phyloP scores from a whole-genome alignment of 2,888 invertebrate genomes.

The Dolomedes plantarius region DNA sequence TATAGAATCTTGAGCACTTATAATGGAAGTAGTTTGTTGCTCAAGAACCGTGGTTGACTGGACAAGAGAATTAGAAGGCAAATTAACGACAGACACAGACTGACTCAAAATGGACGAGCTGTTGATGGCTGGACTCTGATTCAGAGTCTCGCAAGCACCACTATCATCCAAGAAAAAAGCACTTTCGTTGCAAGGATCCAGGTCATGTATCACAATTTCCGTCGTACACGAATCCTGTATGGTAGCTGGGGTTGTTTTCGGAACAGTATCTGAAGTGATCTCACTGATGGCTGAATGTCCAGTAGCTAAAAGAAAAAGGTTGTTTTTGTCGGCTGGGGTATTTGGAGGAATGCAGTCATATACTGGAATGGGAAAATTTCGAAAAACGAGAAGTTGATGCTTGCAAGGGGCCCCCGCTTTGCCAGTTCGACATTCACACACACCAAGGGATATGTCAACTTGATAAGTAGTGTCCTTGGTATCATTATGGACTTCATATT shows the following conservation, averaged over 20 bases:
- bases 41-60: constrained; percentile 26
- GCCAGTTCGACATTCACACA: constrained; percentile 62
- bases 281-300: constrained; percentile 54
- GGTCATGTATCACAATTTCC: constrained; percentile 40
- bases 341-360: constrained; percentile 52
- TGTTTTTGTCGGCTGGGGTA: constrained; percentile 30
- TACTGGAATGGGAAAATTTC: constrained; percentile 58
- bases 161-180: constrained; percentile 52
- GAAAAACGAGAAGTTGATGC: constrained; percentile 56
- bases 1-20: constrained; percentile 26
- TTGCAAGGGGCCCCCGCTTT: constrained; percentile 62
- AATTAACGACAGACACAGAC: neutral
- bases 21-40: constrained; percentile 15
- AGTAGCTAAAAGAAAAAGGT: constrained; percentile 42
- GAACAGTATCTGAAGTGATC: neutral
- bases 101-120: constrained; percentile 26
- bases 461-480: constrained; percentile 61
- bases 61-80: constrained; percentile 13
- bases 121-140: constrained; percentile 14
- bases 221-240: constrained; percentile 20
- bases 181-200: constrained; percentile 27
- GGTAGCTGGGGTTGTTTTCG: constrained; percentile 12
- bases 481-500: constrained; percentile 69
- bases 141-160: constrained; percentile 30
- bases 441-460: constrained; percentile 48